phyloP scores from a whole-genome alignment of 2,888 invertebrate genomes.

The Uloborus plumipes region DNA sequence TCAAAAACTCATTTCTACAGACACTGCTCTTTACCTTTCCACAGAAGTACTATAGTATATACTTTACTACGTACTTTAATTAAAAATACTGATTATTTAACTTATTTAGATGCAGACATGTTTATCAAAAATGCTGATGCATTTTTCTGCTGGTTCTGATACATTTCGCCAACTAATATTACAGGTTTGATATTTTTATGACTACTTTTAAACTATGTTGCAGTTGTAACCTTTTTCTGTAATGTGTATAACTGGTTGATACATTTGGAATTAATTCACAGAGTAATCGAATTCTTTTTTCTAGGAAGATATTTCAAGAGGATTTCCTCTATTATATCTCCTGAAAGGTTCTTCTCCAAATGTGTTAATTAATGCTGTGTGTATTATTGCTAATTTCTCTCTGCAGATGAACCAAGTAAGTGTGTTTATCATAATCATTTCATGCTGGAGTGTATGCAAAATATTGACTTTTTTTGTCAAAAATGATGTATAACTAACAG shows the following conservation, averaged over 20 bases:
- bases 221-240: too few species aligned
- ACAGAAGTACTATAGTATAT: too few species aligned
- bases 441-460: too few species aligned
- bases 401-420: slow-evolving; percentile 30
- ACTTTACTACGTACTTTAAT: too few species aligned
- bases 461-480: too few species aligned
- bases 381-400: slow-evolving; percentile 49
- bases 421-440: background rate
- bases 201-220: background rate
- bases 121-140: slow-evolving; percentile 46
- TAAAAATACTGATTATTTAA: background rate
- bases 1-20: too few species aligned
- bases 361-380: slow-evolving; percentile 41
- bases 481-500: too few species aligned
- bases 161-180: slow-evolving; percentile 32
- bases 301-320: slow-evolving; percentile 35
- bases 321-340: slow-evolving; percentile 33
- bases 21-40: too few species aligned
- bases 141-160: slow-evolving; percentile 51
- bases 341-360: slow-evolving; percentile 37
- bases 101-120: slow-evolving; percentile 53
- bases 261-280: too few species aligned
- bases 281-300: background rate
- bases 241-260: too few species aligned
- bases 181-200: slow-evolving; percentile 23